A percentile compares a stretch with the other conserved stretches of the same genome.
Conservation (phyloP, 1,140 invertebrate genomes). For the Rhagoletis zephyria region DNA sequence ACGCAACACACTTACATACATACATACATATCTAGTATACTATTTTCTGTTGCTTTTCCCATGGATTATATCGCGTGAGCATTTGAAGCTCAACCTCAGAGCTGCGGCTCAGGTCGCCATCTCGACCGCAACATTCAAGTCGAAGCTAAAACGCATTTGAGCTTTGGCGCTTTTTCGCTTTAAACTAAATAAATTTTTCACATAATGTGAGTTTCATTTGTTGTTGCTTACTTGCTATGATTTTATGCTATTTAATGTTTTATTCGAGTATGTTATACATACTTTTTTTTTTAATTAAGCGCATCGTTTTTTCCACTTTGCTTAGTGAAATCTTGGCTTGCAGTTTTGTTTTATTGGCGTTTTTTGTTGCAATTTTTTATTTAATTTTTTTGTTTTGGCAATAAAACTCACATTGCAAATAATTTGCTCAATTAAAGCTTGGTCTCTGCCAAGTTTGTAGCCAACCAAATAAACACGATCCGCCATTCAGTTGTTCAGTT, state of each 20-base stretch:
- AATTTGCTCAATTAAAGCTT: conserved; percentile 26
- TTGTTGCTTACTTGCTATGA: background rate
- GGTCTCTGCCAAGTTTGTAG: conserved; percentile 17
- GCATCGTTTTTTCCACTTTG: background rate
- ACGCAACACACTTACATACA: background rate
- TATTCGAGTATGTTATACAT: background rate
- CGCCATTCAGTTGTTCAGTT: background rate
- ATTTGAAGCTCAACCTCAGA: background rate
- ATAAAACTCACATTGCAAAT: conserved; percentile 18
- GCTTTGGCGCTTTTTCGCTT: background rate
- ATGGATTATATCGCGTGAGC: conserved; percentile 2
- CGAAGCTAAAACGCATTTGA: background rate
- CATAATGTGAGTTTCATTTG: background rate
- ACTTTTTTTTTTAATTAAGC: background rate
- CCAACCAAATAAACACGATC: conserved; percentile 27
- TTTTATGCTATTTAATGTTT: background rate
- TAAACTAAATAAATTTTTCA: background rate
- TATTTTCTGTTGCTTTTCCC: conserved; percentile 3
- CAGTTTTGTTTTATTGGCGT: background rate
- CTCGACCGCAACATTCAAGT: background rate
- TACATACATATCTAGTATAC: background rate
- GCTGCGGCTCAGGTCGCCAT: background rate
- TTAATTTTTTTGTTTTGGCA: background rate
- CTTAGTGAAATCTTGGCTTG: background rate
- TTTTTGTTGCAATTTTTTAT: background rate